Conservation (phyloP, 2,113 vertebrate genomes). For the Syngnathus floridae region DNA sequence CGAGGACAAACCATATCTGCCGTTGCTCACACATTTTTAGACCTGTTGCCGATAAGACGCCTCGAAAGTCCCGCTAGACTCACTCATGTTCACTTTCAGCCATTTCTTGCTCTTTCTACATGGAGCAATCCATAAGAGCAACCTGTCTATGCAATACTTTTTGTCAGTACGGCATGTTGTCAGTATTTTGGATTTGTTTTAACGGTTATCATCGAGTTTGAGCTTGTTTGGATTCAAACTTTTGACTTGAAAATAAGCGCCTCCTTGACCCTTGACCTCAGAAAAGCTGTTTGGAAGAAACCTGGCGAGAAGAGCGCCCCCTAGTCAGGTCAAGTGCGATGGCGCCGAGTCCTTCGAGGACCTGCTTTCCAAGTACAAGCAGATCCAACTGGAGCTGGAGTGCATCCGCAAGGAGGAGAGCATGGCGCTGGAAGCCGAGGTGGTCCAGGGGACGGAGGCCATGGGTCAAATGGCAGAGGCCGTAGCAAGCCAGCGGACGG, state of each 20-base stretch:
- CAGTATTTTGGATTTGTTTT: background rate
- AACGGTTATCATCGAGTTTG: background rate
- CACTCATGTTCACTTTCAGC: too few relatives aligned
- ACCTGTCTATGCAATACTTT: too few relatives aligned
- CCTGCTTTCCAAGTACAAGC: slow-evolving; percentile 89
- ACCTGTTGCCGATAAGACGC: too few relatives aligned
- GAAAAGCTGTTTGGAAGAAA: slow-evolving; percentile 78
- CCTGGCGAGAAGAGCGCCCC: slow-evolving; percentile 71
- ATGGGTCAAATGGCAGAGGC: slow-evolving; percentile 7
- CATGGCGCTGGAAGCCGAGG: slow-evolving; percentile 76
- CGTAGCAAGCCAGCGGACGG: slow-evolving; percentile 23
- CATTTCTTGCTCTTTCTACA: too few relatives aligned
- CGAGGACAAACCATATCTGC: too few relatives aligned
- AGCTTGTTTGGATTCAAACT: background rate
- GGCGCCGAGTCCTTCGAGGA: slow-evolving; percentile 91
- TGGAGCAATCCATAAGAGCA: too few relatives aligned
- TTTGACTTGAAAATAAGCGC: background rate
- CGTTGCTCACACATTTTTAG: too few relatives aligned
- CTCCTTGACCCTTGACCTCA: slow-evolving; percentile 53
- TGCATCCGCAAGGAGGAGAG: slow-evolving; percentile 93
- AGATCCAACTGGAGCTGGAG: slow-evolving; percentile 94
- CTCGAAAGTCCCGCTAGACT: too few relatives aligned
- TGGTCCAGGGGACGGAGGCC: slow-evolving; percentile 58
- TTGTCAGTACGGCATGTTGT: too few relatives aligned
- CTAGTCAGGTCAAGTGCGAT: slow-evolving; percentile 70